Percentiles rank a stretch among this genome's conserved stretches.
phyloP scores from a whole-genome alignment of 2,113 vertebrate species.

The Paedocypris sp. region DNA sequence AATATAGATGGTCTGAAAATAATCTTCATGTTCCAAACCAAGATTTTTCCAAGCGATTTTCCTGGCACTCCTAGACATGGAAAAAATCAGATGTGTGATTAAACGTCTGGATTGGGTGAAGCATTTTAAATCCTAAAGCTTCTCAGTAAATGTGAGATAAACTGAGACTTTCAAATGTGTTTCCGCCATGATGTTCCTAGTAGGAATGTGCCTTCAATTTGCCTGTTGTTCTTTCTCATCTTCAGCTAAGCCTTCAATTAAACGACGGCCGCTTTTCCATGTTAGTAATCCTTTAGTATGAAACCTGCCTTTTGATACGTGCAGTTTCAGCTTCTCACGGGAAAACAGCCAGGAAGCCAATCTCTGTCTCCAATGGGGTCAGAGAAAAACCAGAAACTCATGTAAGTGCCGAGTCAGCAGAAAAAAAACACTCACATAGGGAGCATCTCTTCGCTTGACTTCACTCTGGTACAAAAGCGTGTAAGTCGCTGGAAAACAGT shows the following conservation, averaged over 20 bases:
- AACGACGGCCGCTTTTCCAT: constrained; percentile 70
- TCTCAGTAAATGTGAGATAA: constrained; percentile 41
- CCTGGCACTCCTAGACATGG: too few relatives aligned
- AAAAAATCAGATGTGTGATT: too few relatives aligned
- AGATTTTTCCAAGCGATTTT: too few relatives aligned
- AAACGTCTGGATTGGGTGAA: too few relatives aligned
- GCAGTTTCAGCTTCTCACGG: constrained; percentile 32
- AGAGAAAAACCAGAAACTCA: not conserved
- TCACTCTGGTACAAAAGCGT: not conserved
- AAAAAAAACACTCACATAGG: not conserved
- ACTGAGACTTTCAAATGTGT: constrained; percentile 53
- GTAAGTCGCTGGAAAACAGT: not conserved
- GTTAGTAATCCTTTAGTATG: constrained; percentile 69
- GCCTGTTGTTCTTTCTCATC: constrained; percentile 57
- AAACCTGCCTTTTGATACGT: constrained; percentile 54
- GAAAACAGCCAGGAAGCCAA: constrained; percentile 23
- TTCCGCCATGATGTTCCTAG: constrained; percentile 62
- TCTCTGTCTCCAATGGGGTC: constrained; percentile 7
- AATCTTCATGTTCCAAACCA: too few relatives aligned
- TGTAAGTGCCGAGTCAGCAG: constrained; percentile 12
- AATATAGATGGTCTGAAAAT: too few relatives aligned
- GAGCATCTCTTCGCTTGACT: not conserved
- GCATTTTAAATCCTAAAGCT: too few relatives aligned
- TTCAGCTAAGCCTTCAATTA: constrained; percentile 72
- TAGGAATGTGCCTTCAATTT: constrained; percentile 66